Conservation (phyloP, 2,113 vertebrate genomes). For the Lampris megalopsis region DNA sequence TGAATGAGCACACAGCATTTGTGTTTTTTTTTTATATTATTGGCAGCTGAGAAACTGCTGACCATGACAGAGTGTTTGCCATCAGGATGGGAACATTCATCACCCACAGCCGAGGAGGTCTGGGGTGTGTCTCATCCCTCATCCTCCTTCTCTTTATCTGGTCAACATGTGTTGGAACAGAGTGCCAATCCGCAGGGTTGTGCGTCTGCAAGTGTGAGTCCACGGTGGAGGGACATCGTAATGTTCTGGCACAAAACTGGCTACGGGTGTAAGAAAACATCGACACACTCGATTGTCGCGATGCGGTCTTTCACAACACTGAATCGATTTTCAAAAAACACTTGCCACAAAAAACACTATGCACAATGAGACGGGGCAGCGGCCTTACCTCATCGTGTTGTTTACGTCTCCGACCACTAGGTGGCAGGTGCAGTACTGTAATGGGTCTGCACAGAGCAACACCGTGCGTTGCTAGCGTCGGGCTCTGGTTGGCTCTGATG, state of each 20-base stretch:
- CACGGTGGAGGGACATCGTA: slow-evolving; percentile 33
- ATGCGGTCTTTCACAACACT: too few species aligned
- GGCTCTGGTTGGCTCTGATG: too few species aligned
- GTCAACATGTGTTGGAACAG: slow-evolving; percentile 55
- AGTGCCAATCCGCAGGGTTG: slow-evolving; percentile 41
- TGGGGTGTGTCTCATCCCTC: slow-evolving; percentile 31
- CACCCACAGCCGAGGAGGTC: slow-evolving; percentile 37
- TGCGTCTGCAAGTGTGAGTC: slow-evolving; percentile 40
- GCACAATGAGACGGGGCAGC: too few species aligned
- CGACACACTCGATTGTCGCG: too few species aligned
- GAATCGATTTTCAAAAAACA: too few species aligned
- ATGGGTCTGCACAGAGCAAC: too few species aligned
- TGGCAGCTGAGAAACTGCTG: slow-evolving; percentile 53
- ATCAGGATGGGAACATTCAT: slow-evolving; percentile 62
- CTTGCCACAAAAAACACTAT: too few species aligned
- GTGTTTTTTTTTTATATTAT: slow-evolving; percentile 37
- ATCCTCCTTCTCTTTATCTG: slow-evolving; percentile 39
- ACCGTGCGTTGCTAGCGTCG: too few species aligned
- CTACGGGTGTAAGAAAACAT: neutral
- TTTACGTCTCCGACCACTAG: too few species aligned
- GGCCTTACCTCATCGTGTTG: too few species aligned
- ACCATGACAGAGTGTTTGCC: slow-evolving; percentile 49
- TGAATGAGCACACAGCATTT: slow-evolving; percentile 37
- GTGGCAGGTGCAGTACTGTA: too few species aligned
- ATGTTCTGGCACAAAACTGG: neutral